Evolutionary conservation across 2,888 invertebrate species (phyloP).

Genomic region (Cataglyphis rosenhaueri): DNA sequence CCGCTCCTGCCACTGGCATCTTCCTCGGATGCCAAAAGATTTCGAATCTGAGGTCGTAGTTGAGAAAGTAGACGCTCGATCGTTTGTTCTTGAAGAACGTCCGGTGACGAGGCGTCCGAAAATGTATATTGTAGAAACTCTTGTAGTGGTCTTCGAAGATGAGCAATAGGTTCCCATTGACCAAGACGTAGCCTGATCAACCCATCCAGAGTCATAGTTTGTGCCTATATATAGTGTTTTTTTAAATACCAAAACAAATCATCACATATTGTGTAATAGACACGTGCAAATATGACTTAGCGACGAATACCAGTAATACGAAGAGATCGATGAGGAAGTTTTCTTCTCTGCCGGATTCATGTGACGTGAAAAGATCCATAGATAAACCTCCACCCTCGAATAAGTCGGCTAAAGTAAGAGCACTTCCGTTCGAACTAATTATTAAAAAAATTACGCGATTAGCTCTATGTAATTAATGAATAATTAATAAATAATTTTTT

Average conservation of each 20-base stretch:
- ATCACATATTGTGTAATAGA: background rate
- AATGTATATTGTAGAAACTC: conserved; percentile 75
- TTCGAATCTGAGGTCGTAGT: conserved; percentile 71
- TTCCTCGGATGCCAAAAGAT: conserved; percentile 66
- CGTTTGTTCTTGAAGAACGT: conserved; percentile 68
- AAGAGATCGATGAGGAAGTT: conserved; percentile 73
- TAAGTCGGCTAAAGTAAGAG: conserved; percentile 60
- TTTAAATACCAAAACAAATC: background rate
- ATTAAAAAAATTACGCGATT: background rate
- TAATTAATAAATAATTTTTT: background rate
- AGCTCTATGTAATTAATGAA: background rate
- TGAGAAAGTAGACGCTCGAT: conserved; percentile 72
- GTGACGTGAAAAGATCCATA: conserved; percentile 47
- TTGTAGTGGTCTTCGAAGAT: conserved; percentile 73
- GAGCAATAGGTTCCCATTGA: conserved; percentile 68
- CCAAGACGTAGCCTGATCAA: conserved; percentile 72
- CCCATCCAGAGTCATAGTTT: conserved; percentile 73
- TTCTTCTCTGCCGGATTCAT: conserved; percentile 52
- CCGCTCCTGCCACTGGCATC: conserved; percentile 52
- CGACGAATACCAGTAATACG: conserved; percentile 68
- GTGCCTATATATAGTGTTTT: conserved; percentile 66
- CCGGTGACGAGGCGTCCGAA: conserved; percentile 59
- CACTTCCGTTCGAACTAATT: conserved; percentile 28
- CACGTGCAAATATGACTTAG: background rate
- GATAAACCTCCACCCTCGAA: conserved; percentile 61